phyloP scores from a whole-genome alignment of 2,888 invertebrate species.

The Agrotis segetum region DNA sequence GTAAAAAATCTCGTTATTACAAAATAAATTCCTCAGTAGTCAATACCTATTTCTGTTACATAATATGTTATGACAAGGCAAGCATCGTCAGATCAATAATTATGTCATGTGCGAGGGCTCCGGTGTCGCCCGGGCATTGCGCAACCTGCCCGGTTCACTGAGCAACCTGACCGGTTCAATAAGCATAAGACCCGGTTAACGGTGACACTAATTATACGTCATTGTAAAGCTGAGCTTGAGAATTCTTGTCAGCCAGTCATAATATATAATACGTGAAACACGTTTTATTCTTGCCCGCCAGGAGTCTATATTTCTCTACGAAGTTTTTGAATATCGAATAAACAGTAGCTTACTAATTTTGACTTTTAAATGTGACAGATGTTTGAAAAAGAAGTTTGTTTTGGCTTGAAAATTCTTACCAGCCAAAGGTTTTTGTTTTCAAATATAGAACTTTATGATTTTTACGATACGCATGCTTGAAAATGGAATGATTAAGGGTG shows the following conservation, averaged over 20 bases:
- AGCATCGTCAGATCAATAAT: conserved; percentile 71
- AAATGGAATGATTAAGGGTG: neutral
- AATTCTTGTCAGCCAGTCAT: neutral
- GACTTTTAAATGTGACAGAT: conserved; percentile 61
- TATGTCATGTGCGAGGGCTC: conserved; percentile 77
- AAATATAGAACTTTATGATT: neutral
- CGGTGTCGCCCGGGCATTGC: conserved; percentile 72
- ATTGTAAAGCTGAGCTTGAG: conserved; percentile 4
- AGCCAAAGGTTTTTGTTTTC: neutral
- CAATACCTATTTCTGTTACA: conserved; percentile 56
- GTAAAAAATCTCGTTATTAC: conserved; percentile 24
- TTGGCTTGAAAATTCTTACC: neutral
- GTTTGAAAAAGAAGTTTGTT: neutral
- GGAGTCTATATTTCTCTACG: neutral
- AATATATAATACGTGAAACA: neutral
- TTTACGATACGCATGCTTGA: neutral
- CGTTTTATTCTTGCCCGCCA: neutral
- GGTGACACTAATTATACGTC: conserved; percentile 66
- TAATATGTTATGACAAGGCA: conserved; percentile 73
- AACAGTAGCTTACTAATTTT: conserved; percentile 26
- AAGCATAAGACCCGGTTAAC: conserved; percentile 71
- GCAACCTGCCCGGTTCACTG: conserved; percentile 71
- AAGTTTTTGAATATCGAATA: neutral
- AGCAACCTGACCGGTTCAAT: conserved; percentile 70
- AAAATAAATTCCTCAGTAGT: conserved; percentile 38